Conservation (phyloP, 2,888 invertebrate species). For the Yponomeuta plumbellus region DNA sequence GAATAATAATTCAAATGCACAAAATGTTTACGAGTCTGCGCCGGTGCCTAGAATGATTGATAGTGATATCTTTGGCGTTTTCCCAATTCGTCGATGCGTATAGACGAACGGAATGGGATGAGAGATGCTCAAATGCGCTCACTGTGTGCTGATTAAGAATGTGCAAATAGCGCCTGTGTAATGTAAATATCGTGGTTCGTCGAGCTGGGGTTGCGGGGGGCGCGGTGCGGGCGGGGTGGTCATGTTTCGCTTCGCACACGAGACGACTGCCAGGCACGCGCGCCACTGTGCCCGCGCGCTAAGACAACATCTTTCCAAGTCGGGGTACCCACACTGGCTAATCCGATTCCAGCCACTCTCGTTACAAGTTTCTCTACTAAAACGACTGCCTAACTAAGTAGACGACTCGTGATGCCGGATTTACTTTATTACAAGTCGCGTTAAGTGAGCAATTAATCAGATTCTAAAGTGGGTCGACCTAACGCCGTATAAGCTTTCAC, state of each 20-base stretch:
- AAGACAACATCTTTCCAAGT: background rate
- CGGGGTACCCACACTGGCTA: conserved; percentile 27
- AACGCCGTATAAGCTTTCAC: conserved; percentile 45
- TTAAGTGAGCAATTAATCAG: conserved; percentile 59
- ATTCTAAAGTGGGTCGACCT: conserved; percentile 47
- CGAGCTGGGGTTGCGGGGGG: conserved; percentile 6
- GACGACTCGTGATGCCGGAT: conserved; percentile 55
- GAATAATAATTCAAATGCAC: background rate
- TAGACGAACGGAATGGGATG: background rate
- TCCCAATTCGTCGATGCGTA: background rate
- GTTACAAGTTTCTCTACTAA: conserved; percentile 56
- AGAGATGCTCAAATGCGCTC: background rate
- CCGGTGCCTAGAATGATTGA: background rate
- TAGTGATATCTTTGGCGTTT: background rate
- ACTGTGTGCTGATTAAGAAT: conserved; percentile 9
- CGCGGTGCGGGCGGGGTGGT: background rate
- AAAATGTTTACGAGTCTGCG: background rate
- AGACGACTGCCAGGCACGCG: conserved; percentile 28
- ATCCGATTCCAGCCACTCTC: conserved; percentile 58
- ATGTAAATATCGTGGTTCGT: conserved; percentile 15
- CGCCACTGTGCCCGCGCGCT: conserved; percentile 6
- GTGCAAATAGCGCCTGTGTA: conserved; percentile 13
- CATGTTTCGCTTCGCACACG: conserved; percentile 28
- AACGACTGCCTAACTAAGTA: conserved; percentile 44
- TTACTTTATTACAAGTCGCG: conserved; percentile 59